Base-by-base conservation (phyloP, 53 echinoderm and acorn worm species). In the Henricia sp. region DNA sequence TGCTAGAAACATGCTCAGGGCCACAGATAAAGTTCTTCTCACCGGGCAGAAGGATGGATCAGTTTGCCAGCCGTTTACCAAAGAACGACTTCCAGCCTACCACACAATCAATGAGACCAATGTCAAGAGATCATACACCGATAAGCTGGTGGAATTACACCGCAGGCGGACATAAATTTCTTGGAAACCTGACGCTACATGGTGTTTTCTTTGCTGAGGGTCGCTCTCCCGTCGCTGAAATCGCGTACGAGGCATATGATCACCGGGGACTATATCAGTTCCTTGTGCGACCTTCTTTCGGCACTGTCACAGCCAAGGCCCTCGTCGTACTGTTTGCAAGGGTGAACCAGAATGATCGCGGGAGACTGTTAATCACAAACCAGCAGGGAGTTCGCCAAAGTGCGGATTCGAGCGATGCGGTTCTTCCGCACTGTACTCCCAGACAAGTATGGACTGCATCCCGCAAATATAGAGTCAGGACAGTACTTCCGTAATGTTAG, bases 111-210 rank as follows among this genome's bases (percentile, higher is more conserved):
- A 21, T 27, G 60, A 59, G 60, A 59, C 21, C 23, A 59, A 59
- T 20, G 60, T 20, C 28, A 59, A 59, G 60, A 59, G 60, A 21
- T 59, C 60, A 6, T 59, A 59, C 60, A 19, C 21, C 60, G 60
- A 59, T 6, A 46, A 46, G 48, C 48, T 46, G 48, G 48, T 10
- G 6, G 48, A n/a, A 46, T 46, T 46, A 46, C 48, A 8, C 48
- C 14, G 14, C 48, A 46, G 48, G 48, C 48, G 48, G 48, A 14
- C 48, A 46, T 10, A 14, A 46, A 46, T 46, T 46, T 46, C 48
- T 46, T 8, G 48, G 60, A 8, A 59, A 27, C 28, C 60, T 59
- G 23, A 59, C 9, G 11, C 9, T 59, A 24, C 60, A 59, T 6
- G 60, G 20, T 27, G 60, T 59, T 9, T 59, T 59, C 60, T 59